Conservation (phyloP, 35 echinoderm and acorn worm genomes). For the Diadema setosum region DNA sequence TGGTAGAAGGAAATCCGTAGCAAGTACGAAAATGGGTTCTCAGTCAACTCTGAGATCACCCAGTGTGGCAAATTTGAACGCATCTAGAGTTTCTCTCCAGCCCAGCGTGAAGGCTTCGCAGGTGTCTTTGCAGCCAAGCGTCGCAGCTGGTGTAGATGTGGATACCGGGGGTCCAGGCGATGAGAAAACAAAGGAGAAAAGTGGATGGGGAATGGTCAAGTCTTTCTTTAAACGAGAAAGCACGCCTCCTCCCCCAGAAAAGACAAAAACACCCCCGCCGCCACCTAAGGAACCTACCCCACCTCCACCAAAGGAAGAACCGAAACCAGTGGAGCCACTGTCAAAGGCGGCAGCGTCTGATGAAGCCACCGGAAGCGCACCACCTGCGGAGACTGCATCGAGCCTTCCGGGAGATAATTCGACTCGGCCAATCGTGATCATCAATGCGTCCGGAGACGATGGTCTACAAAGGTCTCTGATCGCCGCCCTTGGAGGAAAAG, state of each 20-base stretch:
- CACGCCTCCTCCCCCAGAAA: background rate
- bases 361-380: background rate
- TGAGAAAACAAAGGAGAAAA: background rate
- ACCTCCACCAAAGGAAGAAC: background rate
- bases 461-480: background rate
- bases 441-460: background rate
- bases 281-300: background rate
- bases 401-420: background rate
- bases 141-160: background rate
- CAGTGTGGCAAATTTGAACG: background rate
- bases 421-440: conserved; percentile 1
- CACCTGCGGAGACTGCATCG: background rate
- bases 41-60: background rate
- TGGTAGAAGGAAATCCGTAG: background rate
- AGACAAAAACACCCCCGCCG: background rate
- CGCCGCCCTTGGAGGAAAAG: background rate
- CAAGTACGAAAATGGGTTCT: background rate
- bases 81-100: background rate
- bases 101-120: background rate
- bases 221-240: background rate
- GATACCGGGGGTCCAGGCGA: background rate
- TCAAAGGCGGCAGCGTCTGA: background rate
- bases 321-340: background rate
- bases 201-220: background rate
- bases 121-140: background rate